phyloP scores from a whole-genome alignment of 2,113 vertebrate species.

The Okapia johnstoni region DNA sequence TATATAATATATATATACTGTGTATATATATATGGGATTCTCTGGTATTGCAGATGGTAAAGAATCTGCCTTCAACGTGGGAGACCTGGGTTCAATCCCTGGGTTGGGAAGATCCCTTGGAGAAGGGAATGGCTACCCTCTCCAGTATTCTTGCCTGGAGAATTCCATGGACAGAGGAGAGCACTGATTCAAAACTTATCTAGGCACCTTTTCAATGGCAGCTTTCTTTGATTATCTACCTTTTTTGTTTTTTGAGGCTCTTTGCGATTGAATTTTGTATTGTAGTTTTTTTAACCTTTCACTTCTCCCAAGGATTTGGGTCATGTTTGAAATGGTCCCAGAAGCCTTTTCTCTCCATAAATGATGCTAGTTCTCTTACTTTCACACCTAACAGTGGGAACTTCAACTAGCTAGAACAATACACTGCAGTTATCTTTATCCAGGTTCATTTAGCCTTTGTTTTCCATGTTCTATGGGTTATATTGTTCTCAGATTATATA shows the following conservation, averaged over 20 bases:
- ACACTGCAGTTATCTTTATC: background rate
- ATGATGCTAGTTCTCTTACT: background rate
- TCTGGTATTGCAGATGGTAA: background rate
- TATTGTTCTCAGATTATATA: background rate
- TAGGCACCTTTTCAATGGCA: background rate
- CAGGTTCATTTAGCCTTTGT: background rate
- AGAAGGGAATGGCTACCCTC: background rate
- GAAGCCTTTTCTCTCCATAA: background rate
- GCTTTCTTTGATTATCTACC: background rate
- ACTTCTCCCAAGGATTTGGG: background rate
- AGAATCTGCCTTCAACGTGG: rapidly evolving
- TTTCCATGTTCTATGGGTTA: background rate
- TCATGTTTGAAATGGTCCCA: background rate
- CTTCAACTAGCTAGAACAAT: background rate
- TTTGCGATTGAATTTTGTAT: background rate
- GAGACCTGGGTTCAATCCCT: background rate
- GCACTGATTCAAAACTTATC: background rate
- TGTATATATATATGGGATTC: background rate
- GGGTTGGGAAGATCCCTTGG: background rate
- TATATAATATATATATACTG: too few species aligned
- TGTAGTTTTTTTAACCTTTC: background rate
- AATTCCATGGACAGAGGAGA: background rate
- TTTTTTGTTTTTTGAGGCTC: background rate
- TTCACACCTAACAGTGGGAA: background rate
- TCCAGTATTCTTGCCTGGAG: background rate